These are phyloP conservation scores for Porites cylindrica DNA, from an alignment of 92 coral and sea anemone genomes.

Conservation along the genomic window DNA sequence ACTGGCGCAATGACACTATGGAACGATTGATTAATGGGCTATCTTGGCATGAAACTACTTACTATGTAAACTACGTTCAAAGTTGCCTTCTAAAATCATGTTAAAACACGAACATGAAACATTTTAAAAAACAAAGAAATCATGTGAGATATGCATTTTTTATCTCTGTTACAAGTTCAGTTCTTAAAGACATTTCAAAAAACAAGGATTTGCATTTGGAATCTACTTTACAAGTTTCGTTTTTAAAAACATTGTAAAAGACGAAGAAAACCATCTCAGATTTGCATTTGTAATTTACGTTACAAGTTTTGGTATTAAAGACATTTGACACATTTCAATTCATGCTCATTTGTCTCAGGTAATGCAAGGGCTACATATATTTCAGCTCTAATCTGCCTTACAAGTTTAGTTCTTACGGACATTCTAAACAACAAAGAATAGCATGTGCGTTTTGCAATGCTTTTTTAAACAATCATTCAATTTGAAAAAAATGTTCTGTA, in stretches of 20 bases:
- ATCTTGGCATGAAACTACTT: slow-evolving; percentile 13
- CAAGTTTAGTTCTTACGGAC: too few species aligned
- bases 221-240: background rate
- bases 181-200: slow-evolving; percentile 4
- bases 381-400: background rate
- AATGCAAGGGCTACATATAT: background rate
- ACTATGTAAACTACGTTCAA: slow-evolving; percentile 15
- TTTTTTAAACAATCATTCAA: too few species aligned
- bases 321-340: too few species aligned
- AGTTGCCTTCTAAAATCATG: slow-evolving; percentile 4
- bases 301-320: background rate
- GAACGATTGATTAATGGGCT: background rate
- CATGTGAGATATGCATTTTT: background rate
- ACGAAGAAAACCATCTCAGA: background rate
- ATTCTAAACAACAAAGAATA: too few species aligned
- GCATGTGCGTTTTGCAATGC: too few species aligned
- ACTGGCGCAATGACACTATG: slow-evolving; percentile 5
- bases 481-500: background rate
- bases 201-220: background rate
- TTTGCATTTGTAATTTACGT: background rate
- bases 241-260: background rate
- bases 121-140: background rate
- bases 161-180: slow-evolving; percentile 4
- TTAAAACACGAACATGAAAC: slow-evolving; percentile 7
- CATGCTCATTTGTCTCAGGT: background rate